These are phyloP conservation scores for Leptopilina boulardi DNA, from an alignment of 1,140 invertebrate species.

Conservation along the genomic window DNA sequence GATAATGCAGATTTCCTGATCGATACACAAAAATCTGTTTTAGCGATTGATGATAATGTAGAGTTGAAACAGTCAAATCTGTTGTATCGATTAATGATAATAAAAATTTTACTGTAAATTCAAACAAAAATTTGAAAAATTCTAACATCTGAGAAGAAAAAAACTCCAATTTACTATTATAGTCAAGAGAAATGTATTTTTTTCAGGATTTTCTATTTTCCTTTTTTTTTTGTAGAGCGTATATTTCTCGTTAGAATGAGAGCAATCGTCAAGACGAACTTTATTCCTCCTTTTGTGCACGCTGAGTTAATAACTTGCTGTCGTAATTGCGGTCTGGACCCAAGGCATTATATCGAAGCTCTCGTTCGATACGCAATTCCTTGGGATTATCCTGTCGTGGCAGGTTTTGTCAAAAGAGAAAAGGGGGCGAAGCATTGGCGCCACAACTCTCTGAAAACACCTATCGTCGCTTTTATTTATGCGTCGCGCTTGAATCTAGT, in stretches of 20 bases:
- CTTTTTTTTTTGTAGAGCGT: neutral
- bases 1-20: no score
- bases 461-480: constrained; percentile 16
- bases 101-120: no score
- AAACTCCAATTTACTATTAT: no score
- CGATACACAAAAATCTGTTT: no score
- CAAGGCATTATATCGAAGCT: neutral
- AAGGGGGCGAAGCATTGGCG: neutral
- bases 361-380: neutral
- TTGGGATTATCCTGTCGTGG: constrained; percentile 2
- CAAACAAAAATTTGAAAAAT: no score
- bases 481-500: neutral
- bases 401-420: neutral
- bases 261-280: neutral
- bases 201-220: neutral
- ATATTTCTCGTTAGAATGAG: neutral
- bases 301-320: constrained; percentile 2
- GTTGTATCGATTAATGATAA: no score
- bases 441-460: constrained; percentile 20
- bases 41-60: no score
- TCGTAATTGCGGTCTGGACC: neutral
- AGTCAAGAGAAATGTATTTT: neutral
- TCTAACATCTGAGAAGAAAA: neutral
- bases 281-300: neutral
- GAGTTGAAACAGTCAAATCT: no score